Evolutionary conservation across 1,140 invertebrate genomes (phyloP), one percentile per base, ranked within the genome.

Genomic region (Lordiphosa stackelbergi): DNA sequence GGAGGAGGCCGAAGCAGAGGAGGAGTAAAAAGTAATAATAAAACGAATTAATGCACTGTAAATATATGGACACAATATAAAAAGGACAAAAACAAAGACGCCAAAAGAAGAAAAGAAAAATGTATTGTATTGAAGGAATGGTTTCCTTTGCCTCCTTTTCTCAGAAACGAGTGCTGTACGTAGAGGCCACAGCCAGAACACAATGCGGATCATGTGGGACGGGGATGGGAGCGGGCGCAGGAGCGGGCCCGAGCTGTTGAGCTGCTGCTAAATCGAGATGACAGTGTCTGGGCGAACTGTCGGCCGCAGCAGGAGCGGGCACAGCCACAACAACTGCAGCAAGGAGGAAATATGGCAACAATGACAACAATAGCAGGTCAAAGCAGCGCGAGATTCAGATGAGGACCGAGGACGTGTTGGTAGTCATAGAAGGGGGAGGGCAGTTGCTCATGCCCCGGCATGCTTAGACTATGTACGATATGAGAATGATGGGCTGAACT

Each of bases 41-140:
- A 73, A 69, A 60, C 73, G 73, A 77, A 77, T 77, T 72, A 77
- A 77, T 77, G 58, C 58, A 78, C 53, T 73, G 45, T 65, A 78
- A 73, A 69, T 77, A 72, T 47, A 64, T 54, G 46, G 46, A 56
- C 53, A 65, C 58, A 68, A 69, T 69, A 55, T 53, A 53, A 59
- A 60, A 55, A 68, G 59, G 56, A 69, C 64, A 69, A 77, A 75
- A 77, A 78, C 74, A 78, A 78, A 78, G 37, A 57, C 38, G 43
- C 46, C 43, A 56, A 42, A 57, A 43, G 63, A 73, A 54, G 31
- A 54, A 66, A 53, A 42, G 35, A 66, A 59, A 59, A 52, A 66
- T 65, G 47, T 51, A 69, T 66, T 66, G 64, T 57, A 74, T 79
- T 59, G 41, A 70, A 70, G 51, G 74, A 79, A 79, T 79, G 79